Base-by-base conservation (phyloP, 2,797 vertebrate species). In the Luscinia luscinia region DNA sequence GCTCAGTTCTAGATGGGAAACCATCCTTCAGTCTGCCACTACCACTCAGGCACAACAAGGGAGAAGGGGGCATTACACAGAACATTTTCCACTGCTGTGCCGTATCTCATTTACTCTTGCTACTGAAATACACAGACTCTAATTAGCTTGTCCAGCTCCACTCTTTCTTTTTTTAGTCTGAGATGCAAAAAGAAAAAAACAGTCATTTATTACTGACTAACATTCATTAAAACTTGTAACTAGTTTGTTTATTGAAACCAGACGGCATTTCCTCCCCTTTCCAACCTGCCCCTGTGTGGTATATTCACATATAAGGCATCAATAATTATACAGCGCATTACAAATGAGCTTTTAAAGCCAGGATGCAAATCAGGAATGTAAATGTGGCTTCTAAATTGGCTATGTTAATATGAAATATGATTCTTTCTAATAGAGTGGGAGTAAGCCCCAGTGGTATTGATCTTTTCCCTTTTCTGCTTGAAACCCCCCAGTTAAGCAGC, bases 351-450 rank as follows among this genome's bases (percentile, higher is more conserved):
- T 96, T 97, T 90, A 97, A 97, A 97, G 93, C 69, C 87, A 75
- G 86, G 85, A 97, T 97, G 95, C 94, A 97, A 98, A 98, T 97
- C 67, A 97, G 94, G 86, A 96, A 96, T 96, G 96, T 94, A 97
- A 97, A 97, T 97, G 91, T 7, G 82, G 59, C 72, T 95, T 94
- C 92, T 91, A 97, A 96, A 97, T 94, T 96, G 95, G 93, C 89
- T 93, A 87, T 97, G 95, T 96, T 97, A 96, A 91, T 96, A 94
- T 93, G 93, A 97, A 96, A 94, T 94, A 95, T 92, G 91, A 97
- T 96, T 97, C 93, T 97, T 97, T 91, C 95, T 98, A 94, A 97
- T 78, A 97, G 96, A 96, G 95, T 89, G 87, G 93, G 95, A 97
- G 94, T 82, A 68, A 97, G 96, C 96, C 98, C 96, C 95, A 95